Base-by-base conservation (phyloP, 23 tunicate genomes). In the Phallusia fumigata region DNA sequence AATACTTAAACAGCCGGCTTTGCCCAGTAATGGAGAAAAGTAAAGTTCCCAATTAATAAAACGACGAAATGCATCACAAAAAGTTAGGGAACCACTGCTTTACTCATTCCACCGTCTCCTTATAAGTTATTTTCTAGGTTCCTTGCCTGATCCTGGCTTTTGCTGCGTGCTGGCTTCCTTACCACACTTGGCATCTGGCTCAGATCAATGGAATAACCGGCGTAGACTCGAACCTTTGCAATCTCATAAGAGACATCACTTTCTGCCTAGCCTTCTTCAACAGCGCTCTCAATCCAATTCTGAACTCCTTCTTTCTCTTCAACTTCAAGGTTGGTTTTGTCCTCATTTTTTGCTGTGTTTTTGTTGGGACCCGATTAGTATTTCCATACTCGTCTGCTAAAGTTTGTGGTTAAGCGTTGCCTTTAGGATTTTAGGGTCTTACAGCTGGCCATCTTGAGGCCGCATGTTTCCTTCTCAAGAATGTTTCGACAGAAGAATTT, bases 241-340 rank as follows among this genome's bases (percentile, higher is more conserved):
- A 72, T 36, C 50, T 80, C 36, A 76, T 87, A 3, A 77, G 84
- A 33, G 97, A 92, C 79, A 82, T 87, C 35, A 92, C 97, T 5
- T 92, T 92, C 69, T 88, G 87, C 83, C 50, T 92, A 0, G 97
- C 88, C 19, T 92, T 82, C 69, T 86, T 79, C 83, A 92, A 92
- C 91, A 92, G 97, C 85, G 91, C 88, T 15, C 49, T 92, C 53
- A 92, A 92, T 75, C 97, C 97, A 28, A 87, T 92, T 18, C 83
- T 92, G 19, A 92, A 92, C 74, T 92, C 97, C 28, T 92, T 87
- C 47, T 92, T 92, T 65, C 81, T 92, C 19, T 87, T 84, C 36
- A 92, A 87, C 65, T 78, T 87, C 51, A 87, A 87, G 91, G 97
- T 92, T 79, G 21, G 83, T 76, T 65, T 34, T 28, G 33, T 30